Percentiles rank a stretch among this genome's conserved stretches.
phyloP scores from a whole-genome alignment of 1,140 invertebrate genomes.

The Caenorhabditis briggsae region DNA sequence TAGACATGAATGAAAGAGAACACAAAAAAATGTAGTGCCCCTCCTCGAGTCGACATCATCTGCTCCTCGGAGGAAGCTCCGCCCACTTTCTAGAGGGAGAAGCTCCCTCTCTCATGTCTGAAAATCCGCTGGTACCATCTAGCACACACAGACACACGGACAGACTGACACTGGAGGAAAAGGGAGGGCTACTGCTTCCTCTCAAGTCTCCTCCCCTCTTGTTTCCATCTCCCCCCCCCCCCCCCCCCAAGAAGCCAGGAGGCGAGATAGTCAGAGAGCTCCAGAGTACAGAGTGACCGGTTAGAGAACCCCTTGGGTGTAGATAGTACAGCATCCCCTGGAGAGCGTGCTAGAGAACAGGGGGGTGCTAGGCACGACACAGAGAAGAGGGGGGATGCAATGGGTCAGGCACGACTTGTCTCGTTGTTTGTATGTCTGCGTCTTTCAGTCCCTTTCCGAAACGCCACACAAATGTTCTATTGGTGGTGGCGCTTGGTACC shows the following conservation, averaged over 20 bases:
- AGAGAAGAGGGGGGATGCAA: background rate
- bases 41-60: background rate
- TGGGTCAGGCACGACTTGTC: conserved; percentile 51
- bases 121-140: conserved; percentile 30
- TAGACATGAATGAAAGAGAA: background rate
- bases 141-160: conserved; percentile 1
- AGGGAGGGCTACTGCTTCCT: background rate
- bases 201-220: background rate
- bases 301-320: background rate
- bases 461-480: background rate
- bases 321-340: background rate
- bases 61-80: background rate
- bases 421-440: background rate
- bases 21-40: background rate
- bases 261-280: background rate
- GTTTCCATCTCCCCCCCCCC: background rate
- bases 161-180: background rate
- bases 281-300: conserved; percentile 46
- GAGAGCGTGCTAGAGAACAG: background rate
- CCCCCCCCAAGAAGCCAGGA: background rate
- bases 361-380: conserved; percentile 44
- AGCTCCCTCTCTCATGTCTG: background rate
- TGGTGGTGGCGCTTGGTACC: conserved; percentile 48
- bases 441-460: background rate
- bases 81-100: background rate